phyloP scores from a whole-genome alignment of 2,113 vertebrate genomes.

The Sciurus niger region DNA sequence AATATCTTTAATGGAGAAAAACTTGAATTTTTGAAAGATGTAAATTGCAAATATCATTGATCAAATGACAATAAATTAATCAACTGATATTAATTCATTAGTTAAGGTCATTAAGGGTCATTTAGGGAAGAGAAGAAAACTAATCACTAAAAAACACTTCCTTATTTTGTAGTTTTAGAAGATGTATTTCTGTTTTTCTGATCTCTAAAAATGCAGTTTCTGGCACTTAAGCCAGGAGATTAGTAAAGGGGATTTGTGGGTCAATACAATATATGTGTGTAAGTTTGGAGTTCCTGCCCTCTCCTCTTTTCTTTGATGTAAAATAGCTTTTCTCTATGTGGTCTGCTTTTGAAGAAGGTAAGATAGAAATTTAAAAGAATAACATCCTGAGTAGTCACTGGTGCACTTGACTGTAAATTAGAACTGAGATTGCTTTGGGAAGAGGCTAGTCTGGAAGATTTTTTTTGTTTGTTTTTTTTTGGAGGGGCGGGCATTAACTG shows the following conservation, averaged over 20 bases:
- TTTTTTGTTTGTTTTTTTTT: too few relatives aligned
- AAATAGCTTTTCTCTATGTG: background rate
- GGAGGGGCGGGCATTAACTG: background rate
- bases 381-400: background rate
- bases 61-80: background rate
- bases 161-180: conserved; percentile 26
- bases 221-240: background rate
- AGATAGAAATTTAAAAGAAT: conserved; percentile 14
- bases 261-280: background rate
- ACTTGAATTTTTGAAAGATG: background rate
- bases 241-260: background rate
- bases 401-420: background rate
- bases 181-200: background rate
- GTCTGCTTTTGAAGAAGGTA: background rate
- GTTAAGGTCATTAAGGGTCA: background rate
- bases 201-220: background rate
- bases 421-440: background rate
- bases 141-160: background rate
- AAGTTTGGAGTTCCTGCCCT: background rate
- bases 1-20: conserved; percentile 9
- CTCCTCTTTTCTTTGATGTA: background rate
- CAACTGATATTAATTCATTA: background rate
- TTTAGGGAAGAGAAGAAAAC: conserved; percentile 19
- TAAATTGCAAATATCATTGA: background rate
- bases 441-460: background rate